Evolutionary conservation across 2,888 invertebrate species (phyloP), one percentile per base, ranked within the genome.

Genomic region (Micoletzkya japonica): DNA sequence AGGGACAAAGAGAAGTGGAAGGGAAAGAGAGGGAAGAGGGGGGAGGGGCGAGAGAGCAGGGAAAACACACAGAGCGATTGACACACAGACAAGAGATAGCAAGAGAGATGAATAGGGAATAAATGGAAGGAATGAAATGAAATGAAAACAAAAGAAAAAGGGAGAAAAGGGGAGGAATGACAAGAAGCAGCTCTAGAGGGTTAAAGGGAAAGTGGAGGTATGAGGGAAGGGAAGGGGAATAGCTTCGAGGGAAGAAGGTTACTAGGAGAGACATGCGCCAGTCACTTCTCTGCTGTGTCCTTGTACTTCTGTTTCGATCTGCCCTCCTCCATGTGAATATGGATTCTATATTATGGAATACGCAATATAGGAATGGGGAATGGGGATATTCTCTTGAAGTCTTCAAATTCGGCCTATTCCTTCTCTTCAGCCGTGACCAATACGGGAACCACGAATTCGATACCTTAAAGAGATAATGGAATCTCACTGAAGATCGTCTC

Each of bases 401-500:
- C 44, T 44, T 44, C 44, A 14, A 44, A 44, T 44, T 44, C 7
- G 56, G 7, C 10, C 56, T 56, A 24, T 56, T 17, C 36, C 6
- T 36, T 24, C 54, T 34, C 26, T 34, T 57, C 50, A 2, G 58
- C 44, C 14, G 82, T 82, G 17, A 84, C 74, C 14, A 82, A 73
- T 2, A 84, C 57, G 1, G 84, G 84, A 24, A 84, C 75, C 69
- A 84, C 84, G 36, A 80, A 81, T 61, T 84, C 84, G 66, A 84
- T 83, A 57, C 80, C 80, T 81, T 20, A 44, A 14, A 14, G 44
- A 44, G 44, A 14, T 10, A 44, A 14, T 14, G 20, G 44, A 44
- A 44, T 44, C 10, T 44, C 20, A 44, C 10, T 20, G 20, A 20
- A 44, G 44, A 20, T n/a, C n/a, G n/a, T n/a, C n/a, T n/a, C n/a